Conservation (phyloP, 1,140 invertebrate species). For the Diabrotica virgifera region DNA sequence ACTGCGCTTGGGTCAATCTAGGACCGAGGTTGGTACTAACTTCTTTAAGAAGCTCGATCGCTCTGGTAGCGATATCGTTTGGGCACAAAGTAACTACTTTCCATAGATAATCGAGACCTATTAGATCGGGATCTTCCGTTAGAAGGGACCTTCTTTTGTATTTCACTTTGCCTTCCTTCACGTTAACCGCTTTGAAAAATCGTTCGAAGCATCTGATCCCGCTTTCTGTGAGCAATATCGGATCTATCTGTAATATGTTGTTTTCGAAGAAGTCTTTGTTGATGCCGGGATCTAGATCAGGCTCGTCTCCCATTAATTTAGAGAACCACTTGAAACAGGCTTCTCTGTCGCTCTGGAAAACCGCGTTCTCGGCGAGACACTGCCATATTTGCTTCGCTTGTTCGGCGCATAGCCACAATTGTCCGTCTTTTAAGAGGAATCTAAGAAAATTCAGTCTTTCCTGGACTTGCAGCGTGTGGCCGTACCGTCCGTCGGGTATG, state of each 20-base stretch:
- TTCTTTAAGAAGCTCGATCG: slow-evolving; percentile 88
- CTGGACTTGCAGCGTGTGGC: slow-evolving; percentile 88
- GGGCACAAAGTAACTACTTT: slow-evolving; percentile 82
- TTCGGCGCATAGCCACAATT: slow-evolving; percentile 92
- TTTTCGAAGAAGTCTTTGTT: slow-evolving; percentile 96
- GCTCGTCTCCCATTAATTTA: slow-evolving; percentile 97
- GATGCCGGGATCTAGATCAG: slow-evolving; percentile 94
- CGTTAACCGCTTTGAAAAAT: slow-evolving; percentile 97
- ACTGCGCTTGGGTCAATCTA: slow-evolving; percentile 67
- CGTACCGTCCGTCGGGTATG: slow-evolving; percentile 85
- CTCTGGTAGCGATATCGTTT: slow-evolving; percentile 89
- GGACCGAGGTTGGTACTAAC: slow-evolving; percentile 92
- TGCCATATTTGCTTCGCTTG: slow-evolving; percentile 98
- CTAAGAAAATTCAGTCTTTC: slow-evolving; percentile 91
- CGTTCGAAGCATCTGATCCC: slow-evolving; percentile 93
- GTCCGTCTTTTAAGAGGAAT: slow-evolving; percentile 89
- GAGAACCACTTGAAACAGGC: slow-evolving; percentile 99
- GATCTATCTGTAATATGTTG: slow-evolving; percentile 91
- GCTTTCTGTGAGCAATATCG: slow-evolving; percentile 87
- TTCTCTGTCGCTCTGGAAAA: slow-evolving; percentile 88
- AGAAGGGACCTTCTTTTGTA: slow-evolving; percentile 77
- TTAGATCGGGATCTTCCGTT: slow-evolving; percentile 84
- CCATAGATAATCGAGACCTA: slow-evolving; percentile 96
- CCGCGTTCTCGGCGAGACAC: slow-evolving; percentile 89
- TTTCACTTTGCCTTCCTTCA: slow-evolving; percentile 90